phyloP scores from a whole-genome alignment of 1,140 invertebrate genomes.

The Drosophila athabasca region DNA sequence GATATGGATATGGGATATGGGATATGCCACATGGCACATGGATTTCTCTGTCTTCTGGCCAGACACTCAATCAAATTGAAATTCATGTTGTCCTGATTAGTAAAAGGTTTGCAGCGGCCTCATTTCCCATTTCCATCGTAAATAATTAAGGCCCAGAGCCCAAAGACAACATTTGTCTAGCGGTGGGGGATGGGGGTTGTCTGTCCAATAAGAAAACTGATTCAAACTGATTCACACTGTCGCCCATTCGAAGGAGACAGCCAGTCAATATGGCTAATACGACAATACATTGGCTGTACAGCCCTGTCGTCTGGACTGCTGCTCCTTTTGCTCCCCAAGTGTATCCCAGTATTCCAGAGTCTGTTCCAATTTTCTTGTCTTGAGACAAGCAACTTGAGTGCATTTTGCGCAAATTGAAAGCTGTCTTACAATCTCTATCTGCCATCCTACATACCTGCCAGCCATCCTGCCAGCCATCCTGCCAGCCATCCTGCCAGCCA shows the following conservation, averaged over 20 bases:
- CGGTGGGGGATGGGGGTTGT: constrained; percentile 5
- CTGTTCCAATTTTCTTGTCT: constrained; percentile 13
- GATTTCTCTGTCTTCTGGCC: background rate
- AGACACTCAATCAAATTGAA: constrained; percentile 55
- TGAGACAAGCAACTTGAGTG: constrained; percentile 43
- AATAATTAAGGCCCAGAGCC: constrained; percentile 39
- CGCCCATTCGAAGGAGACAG: background rate
- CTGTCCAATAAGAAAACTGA: constrained; percentile 41
- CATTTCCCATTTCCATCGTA: constrained; percentile 13
- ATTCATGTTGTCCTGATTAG: constrained; percentile 41
- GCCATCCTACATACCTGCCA: background rate
- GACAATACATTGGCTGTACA: constrained; percentile 33
- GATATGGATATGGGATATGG: background rate
- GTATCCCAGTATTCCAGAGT: no score
- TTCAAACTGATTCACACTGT: constrained; percentile 9
- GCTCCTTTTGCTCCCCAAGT: background rate
- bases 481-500: background rate
- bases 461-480: background rate
- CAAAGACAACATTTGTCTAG: constrained; percentile 38
- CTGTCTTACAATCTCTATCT: constrained; percentile 36
- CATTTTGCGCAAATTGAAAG: constrained; percentile 57
- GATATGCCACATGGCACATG: no score
- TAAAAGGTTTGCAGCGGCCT: background rate
- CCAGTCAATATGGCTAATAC: constrained; percentile 49
- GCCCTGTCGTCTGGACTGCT: constrained; percentile 9